Base-by-base conservation (phyloP, 2,797 vertebrate species). In the Delichon dasypus region DNA sequence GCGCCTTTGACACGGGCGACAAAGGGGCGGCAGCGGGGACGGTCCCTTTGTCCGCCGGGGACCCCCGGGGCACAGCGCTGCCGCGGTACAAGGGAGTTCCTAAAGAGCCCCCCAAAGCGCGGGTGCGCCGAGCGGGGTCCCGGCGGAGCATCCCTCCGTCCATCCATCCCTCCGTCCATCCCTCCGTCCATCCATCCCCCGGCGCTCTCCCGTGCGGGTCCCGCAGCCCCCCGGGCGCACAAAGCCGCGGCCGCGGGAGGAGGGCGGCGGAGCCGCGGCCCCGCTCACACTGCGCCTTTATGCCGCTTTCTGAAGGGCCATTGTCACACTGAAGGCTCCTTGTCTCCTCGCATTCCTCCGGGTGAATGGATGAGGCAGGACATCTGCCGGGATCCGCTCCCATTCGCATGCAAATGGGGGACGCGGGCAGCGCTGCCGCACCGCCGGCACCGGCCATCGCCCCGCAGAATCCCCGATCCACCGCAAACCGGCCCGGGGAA, bases 361-460 rank as follows among this genome's bases (percentile, higher is more conserved):
- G 89, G 96, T 97, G 98, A 98, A 97, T 97, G 95, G 96, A 97
- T 90, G 96, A 97, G 97, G 97, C 97, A 95, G 98, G 98, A 99
- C 99, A 99, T 98, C 98, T 98, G 99, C 98, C 97, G 95, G 98
- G 96, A 96, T 94, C 89, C 92, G 95, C 98, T 96, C 94, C 97
- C 97, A 99, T 99, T 98, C 98, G 98, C 96, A 99, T 99, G 98
- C 98, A 98, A 98, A 99, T 94, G 85, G 54, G 94, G 85, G 92
- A 78, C 90, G 90, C 94, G 73, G 97, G 78, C 72, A 95, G 91
- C 93, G 83, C 90, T 16, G 45, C 78, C 93, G 93, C 93, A 94
- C 95, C 72, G 65, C 83, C 29, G 82, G 51, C 5, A 45, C 5
- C 38, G 3, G 27, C 54, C 19, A n/a, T 12, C 16, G 2, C 26